Percentiles rank a stretch among this genome's conserved stretches.
phyloP scores from a whole-genome alignment of 2,113 vertebrate genomes.

The Aspiorhynchus laticeps region DNA sequence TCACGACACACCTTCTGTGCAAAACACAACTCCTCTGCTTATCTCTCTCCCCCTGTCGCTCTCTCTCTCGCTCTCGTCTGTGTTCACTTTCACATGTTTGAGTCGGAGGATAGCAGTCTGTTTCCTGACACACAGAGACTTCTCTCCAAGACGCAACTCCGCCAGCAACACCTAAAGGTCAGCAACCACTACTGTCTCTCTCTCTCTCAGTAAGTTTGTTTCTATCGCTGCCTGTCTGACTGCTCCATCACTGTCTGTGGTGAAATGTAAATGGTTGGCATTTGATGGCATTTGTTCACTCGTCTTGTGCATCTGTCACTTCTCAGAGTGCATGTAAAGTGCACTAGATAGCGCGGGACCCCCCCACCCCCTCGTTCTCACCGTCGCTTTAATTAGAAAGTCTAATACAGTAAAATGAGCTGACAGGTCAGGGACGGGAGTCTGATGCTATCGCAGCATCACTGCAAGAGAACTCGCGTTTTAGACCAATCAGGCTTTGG shows the following conservation, averaged over 20 bases:
- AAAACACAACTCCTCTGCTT: slow-evolving; percentile 67
- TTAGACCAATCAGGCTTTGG: not conserved
- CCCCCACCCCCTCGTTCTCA: slow-evolving; percentile 5
- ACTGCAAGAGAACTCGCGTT: not conserved
- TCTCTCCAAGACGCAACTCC: slow-evolving; percentile 57
- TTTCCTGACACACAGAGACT: slow-evolving; percentile 70
- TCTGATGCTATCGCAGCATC: slow-evolving; percentile 31
- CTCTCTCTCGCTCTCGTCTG: slow-evolving; percentile 52
- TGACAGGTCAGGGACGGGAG: slow-evolving; percentile 35
- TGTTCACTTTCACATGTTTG: slow-evolving; percentile 77
- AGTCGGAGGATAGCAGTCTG: slow-evolving; percentile 66
- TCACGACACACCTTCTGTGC: slow-evolving; percentile 85
- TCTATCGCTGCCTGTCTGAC: not conserved
- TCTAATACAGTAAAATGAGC: slow-evolving; percentile 49
- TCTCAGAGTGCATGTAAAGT: not conserved
- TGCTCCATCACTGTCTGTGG: slow-evolving; percentile 41
- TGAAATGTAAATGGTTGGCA: slow-evolving; percentile 1
- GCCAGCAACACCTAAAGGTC: slow-evolving; percentile 73
- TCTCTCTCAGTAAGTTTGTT: not conserved
- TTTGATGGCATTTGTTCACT: not conserved
- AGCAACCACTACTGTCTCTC: slow-evolving; percentile 65
- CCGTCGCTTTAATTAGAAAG: slow-evolving; percentile 44
- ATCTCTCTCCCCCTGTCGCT: slow-evolving; percentile 52
- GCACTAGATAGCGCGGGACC: not conserved
- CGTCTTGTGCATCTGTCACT: not conserved